Evolutionary conservation across 1,140 invertebrate genomes (phyloP), one percentile per base, ranked within the genome.

Genomic region (Lamellibrachia luymesi): DNA sequence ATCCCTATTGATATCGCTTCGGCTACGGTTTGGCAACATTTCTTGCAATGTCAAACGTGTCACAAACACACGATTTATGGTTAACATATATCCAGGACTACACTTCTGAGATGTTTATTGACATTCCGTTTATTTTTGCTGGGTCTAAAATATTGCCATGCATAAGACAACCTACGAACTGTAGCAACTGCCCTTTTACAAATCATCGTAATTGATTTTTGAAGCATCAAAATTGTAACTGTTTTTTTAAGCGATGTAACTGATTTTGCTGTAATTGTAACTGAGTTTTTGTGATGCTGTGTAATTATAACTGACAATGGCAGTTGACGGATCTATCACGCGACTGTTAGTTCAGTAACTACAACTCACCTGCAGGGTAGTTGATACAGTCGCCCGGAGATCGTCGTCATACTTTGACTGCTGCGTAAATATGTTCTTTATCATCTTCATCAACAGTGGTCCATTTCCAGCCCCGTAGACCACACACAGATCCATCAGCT

Each of bases 401-500:
- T 98, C 98, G 92, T 97, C 96, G 90, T 97, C 96, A 95, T 98
- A 98, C 93, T 97, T 96, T 4, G 98, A 97, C 94, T 98, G 98
- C 92, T 97, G 94, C 17, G 95, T 96, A 94, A 98, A 97, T 27
- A 98, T 97, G 91, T 97, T 97, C 0, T 97, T 96, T 64, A 98
- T 95, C 93, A 98, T 97, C 95, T 97, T 97, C 0, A 96, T 94
- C 10, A 98, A 96, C 91, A 98, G 95, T 64, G 96, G 95, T 5
- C 95, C 94, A 95, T 98, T 98, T 90, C 97, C 97, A 93, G 97
- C 96, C 4, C 98, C 98, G 95, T 98, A 98, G 5, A 98, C 96
- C 92, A 97, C 97, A 95, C 98, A 97, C 1, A 98, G 95, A 95
- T 98, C 98, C 95, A 98, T 97, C 93, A 98, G 96, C 94, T 98